Conservation (phyloP, 1,140 invertebrate genomes). For the Drosophila insularis region DNA sequence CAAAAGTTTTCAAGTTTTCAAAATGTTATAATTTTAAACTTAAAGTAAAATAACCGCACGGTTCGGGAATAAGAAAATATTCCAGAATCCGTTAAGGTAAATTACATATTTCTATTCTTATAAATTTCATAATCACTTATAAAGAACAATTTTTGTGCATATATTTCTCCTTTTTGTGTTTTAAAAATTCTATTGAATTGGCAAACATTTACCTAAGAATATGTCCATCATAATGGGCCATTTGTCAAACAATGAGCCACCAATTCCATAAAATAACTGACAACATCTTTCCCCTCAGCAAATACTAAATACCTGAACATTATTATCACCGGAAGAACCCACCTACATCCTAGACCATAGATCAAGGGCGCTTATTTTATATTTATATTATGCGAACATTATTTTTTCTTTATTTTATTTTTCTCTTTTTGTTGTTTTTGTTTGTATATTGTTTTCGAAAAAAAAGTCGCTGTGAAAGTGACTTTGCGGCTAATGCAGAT, state of each 20-base stretch:
- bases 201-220: not conserved
- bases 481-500: conserved; percentile 75
- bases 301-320: conserved; percentile 9
- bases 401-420: conserved; percentile 30
- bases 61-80: too few relatives aligned
- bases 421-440: not conserved
- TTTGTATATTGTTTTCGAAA: not conserved
- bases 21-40: too few relatives aligned
- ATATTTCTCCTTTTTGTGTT: too few relatives aligned
- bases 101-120: too few relatives aligned
- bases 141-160: too few relatives aligned
- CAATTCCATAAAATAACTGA: not conserved
- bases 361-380: conserved; percentile 42
- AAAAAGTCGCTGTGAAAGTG: conserved; percentile 39
- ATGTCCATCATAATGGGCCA: conserved; percentile 1
- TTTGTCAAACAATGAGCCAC: conserved; percentile 1
- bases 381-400: conserved; percentile 57
- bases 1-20: too few relatives aligned
- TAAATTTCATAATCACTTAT: too few relatives aligned
- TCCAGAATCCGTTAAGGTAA: too few relatives aligned
- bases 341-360: conserved; percentile 30
- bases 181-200: too few relatives aligned
- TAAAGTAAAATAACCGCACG: too few relatives aligned
- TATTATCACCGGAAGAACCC: not conserved
- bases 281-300: not conserved